Evolutionary conservation across 2,888 invertebrate genomes (phyloP).

Genomic region (Elegia similella): DNA sequence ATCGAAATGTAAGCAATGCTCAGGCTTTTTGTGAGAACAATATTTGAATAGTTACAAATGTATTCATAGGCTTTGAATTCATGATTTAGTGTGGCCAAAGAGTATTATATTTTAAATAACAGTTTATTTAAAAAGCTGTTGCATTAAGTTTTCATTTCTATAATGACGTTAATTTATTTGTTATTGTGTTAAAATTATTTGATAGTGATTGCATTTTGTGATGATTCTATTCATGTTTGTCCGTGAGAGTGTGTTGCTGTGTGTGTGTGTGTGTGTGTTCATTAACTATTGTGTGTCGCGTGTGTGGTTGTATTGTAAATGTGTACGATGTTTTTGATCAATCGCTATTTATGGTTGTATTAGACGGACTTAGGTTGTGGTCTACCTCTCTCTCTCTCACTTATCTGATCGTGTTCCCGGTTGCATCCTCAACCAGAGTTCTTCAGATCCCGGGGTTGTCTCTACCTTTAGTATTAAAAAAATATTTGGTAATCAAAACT

Average conservation of each 20-base stretch:
- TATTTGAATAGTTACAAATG: neutral
- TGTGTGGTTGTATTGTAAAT: constrained; percentile 29
- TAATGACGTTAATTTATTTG: constrained; percentile 47
- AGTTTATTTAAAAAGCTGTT: constrained; percentile 34
- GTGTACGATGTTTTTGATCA: constrained; percentile 34
- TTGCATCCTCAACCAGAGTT: too few species aligned
- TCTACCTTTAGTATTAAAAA: too few species aligned
- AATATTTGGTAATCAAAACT: too few species aligned
- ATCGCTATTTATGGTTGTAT: constrained; percentile 52
- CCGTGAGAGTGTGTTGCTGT: constrained; percentile 37
- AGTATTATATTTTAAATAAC: constrained; percentile 33
- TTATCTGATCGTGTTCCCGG: too few species aligned
- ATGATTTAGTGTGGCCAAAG: constrained; percentile 20
- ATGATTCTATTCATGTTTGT: constrained; percentile 50
- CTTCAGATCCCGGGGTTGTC: too few species aligned
- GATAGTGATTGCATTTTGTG: constrained; percentile 46
- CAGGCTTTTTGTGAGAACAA: neutral
- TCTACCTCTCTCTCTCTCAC: too few species aligned
- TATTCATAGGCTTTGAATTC: neutral
- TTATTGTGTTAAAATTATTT: constrained; percentile 31
- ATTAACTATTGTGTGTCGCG: constrained; percentile 31
- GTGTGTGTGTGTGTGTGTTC: constrained; percentile 32
- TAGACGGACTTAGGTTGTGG: constrained; percentile 29
- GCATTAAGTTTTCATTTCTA: constrained; percentile 67
- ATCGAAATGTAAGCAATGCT: neutral